Evolutionary conservation across 2,113 vertebrate species (phyloP).

Genomic region (Peromyscus californicus): DNA sequence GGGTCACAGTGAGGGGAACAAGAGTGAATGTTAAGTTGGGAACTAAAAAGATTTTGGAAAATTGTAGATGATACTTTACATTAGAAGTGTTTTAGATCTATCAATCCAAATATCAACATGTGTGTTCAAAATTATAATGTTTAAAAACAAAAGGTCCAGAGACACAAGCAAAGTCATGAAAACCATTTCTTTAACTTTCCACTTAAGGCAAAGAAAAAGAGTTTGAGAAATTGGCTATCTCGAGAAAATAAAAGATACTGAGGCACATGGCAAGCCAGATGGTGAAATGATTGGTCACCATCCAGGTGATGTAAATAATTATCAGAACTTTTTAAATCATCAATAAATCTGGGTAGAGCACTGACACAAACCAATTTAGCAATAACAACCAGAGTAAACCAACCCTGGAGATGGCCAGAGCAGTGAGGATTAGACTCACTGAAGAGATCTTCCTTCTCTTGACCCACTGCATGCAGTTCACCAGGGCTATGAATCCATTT

Average conservation of each 20-base stretch:
- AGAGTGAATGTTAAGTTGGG: not conserved
- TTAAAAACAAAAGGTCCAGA: not conserved
- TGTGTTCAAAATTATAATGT: not conserved
- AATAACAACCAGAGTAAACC: not conserved
- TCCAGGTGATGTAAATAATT: not conserved
- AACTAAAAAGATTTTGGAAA: not conserved
- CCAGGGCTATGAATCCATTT: not conserved
- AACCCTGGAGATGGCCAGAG: not conserved
- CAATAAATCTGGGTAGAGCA: not conserved
- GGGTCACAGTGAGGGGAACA: not conserved
- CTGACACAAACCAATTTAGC: not conserved
- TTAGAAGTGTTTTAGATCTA: not conserved
- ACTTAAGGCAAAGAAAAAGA: not conserved
- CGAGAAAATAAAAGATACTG: not conserved
- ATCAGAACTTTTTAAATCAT: not conserved
- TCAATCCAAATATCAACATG: not conserved
- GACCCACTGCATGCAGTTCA: not conserved
- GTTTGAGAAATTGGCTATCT: not conserved
- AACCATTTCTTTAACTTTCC: not conserved
- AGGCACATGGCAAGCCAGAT: not conserved
- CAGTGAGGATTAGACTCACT: not conserved
- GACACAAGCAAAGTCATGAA: not conserved
- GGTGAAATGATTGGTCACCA: not conserved
- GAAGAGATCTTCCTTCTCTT: not conserved
- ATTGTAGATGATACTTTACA: too few species aligned